phyloP scores from a whole-genome alignment of 2,113 vertebrate genomes.

The Physeter macrocephalus region DNA sequence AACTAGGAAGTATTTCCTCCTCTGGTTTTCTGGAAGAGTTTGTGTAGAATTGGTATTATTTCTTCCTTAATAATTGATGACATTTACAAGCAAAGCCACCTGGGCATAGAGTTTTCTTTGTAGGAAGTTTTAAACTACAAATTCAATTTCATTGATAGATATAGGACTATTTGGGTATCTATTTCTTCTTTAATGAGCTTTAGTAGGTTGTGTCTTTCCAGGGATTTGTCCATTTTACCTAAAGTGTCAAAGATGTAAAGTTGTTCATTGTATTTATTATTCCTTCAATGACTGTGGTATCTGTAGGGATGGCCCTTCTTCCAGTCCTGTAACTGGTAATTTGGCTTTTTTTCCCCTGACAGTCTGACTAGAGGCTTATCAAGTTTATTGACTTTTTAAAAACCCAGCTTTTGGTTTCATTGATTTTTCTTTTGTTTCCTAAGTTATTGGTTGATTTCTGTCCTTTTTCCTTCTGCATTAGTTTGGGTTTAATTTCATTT shows the following conservation, averaged over 20 bases:
- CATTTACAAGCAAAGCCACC: neutral
- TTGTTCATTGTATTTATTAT: neutral
- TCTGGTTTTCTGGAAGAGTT: neutral
- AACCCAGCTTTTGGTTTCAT: neutral
- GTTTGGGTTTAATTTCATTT: neutral
- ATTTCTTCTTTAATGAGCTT: neutral
- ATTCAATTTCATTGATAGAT: neutral
- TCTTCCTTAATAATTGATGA: neutral
- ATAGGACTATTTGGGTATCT: neutral
- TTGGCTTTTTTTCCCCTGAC: neutral
- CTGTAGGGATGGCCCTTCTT: neutral
- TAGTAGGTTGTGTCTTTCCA: neutral
- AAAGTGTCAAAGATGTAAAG: neutral
- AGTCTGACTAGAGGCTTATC: neutral
- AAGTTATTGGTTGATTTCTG: neutral
- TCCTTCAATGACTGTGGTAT: neutral
- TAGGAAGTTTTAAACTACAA: neutral
- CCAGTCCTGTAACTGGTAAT: neutral
- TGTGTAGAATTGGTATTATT: neutral
- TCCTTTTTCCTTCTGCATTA: neutral
- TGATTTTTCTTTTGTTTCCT: constrained; percentile 1
- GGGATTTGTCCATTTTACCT: neutral
- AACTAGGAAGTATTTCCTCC: neutral
- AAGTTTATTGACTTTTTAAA: neutral
- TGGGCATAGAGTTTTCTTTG: neutral